Conservation (phyloP, 2,113 vertebrate species). For the Xiphophorus couchianus region DNA sequence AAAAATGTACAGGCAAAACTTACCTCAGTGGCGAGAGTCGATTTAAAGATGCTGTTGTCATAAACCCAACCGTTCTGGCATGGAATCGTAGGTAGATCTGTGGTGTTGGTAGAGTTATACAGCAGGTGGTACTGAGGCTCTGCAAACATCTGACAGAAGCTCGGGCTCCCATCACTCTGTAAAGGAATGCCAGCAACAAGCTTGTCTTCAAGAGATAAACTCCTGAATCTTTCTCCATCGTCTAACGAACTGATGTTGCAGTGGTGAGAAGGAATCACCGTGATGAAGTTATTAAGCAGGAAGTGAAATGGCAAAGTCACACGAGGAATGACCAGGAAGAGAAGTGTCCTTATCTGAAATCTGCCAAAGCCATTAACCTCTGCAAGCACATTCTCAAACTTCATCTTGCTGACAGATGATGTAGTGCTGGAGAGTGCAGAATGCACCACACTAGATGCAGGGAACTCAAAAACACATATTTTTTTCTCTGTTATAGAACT, state of each 20-base stretch:
- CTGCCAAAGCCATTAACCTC: constrained; percentile 83
- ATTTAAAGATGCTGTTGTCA: constrained; percentile 82
- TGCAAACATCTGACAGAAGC: constrained; percentile 84
- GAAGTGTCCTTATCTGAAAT: constrained; percentile 76
- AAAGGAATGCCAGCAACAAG: constrained; percentile 79
- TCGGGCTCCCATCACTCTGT: constrained; percentile 76
- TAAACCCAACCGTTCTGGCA: constrained; percentile 89
- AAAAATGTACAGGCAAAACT: neutral
- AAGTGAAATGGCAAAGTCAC: constrained; percentile 85
- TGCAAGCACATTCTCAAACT: constrained; percentile 84
- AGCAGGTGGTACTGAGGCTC: constrained; percentile 82
- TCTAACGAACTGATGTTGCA: constrained; percentile 79
- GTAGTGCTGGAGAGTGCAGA: neutral
- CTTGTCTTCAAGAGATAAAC: constrained; percentile 77
- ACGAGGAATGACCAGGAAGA: constrained; percentile 76
- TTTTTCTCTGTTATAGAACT: neutral
- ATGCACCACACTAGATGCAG: neutral
- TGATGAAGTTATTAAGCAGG: constrained; percentile 85
- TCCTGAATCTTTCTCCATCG: constrained; percentile 66
- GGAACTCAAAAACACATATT: neutral
- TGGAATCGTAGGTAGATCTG: constrained; percentile 47
- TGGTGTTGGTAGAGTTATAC: constrained; percentile 72
- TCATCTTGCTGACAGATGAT: constrained; percentile 71
- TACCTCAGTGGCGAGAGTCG: constrained; percentile 88
- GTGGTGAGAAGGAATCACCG: constrained; percentile 82